These are phyloP conservation scores for Thumatha senex DNA, from an alignment of 2,888 invertebrate species.

Conservation along the genomic window DNA sequence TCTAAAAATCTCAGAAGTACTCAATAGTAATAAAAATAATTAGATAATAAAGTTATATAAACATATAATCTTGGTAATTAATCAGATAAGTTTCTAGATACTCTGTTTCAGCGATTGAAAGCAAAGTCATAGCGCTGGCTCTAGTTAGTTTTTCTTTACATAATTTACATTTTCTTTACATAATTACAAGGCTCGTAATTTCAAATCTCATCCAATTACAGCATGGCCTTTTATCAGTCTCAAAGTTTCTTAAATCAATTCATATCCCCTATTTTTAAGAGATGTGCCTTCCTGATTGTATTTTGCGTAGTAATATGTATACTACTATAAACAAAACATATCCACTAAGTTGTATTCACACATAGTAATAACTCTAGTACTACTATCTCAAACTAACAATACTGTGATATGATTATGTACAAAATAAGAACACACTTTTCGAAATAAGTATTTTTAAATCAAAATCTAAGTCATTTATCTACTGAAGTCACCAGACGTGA, in stretches of 20 bases:
- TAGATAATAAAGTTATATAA: not conserved
- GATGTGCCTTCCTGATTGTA: too few species aligned
- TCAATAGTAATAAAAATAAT: not conserved
- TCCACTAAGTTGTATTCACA: not conserved
- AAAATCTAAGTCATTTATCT: slow-evolving; percentile 3
- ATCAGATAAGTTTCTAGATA: not conserved
- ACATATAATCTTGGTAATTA: not conserved
- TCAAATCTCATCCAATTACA: slow-evolving; percentile 1
- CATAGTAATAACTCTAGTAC: not conserved
- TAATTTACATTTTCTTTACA: too few species aligned
- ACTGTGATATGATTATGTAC: not conserved
- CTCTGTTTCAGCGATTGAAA: not conserved
- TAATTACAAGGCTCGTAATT: not conserved
- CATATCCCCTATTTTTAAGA: not conserved
- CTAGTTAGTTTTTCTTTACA: too few species aligned
- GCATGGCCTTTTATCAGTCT: slow-evolving; percentile 33
- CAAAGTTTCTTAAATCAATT: slow-evolving; percentile 9
- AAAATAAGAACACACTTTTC: slow-evolving; percentile 1
- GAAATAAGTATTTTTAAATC: slow-evolving; percentile 8
- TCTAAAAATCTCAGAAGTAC: not conserved
- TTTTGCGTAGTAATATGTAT: too few species aligned
- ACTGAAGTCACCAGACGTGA: not conserved
- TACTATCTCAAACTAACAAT: not conserved
- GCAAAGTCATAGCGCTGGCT: not conserved
- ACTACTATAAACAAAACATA: not conserved